Percentiles rank a stretch among this genome's conserved stretches.
phyloP scores from a whole-genome alignment of 2,113 vertebrate genomes.

The Tupaia tana region DNA sequence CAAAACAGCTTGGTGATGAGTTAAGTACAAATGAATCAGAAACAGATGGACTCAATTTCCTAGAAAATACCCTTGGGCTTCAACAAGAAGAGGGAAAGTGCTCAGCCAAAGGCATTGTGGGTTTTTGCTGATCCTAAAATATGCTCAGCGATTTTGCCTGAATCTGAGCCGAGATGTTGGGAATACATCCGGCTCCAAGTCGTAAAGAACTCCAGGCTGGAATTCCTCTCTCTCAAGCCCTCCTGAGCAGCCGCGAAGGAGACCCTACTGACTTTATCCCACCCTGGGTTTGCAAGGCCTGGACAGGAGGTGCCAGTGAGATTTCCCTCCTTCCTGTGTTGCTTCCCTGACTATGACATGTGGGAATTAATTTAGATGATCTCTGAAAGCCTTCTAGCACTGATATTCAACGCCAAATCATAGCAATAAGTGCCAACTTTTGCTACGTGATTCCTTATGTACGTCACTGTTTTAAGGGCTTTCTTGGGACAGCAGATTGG shows the following conservation, averaged over 20 bases:
- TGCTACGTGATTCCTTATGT: neutral
- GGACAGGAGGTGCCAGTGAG: neutral
- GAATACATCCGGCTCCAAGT: neutral
- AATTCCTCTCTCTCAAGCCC: neutral
- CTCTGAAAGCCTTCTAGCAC: neutral
- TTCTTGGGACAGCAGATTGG: neutral
- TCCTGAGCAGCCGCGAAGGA: neutral
- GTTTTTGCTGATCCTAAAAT: conserved; percentile 77
- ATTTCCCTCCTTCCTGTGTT: neutral
- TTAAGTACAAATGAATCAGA: conserved; percentile 78
- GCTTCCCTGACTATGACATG: neutral
- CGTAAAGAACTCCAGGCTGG: conserved; percentile 6
- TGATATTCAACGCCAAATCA: neutral
- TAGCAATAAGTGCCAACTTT: neutral
- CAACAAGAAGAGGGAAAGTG: conserved; percentile 64
- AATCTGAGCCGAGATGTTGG: conserved; percentile 45
- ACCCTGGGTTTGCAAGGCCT: neutral
- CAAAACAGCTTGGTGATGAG: conserved; percentile 71
- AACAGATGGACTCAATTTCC: conserved; percentile 81
- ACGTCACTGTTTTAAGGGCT: neutral
- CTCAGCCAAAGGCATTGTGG: conserved; percentile 66
- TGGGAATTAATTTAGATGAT: neutral
- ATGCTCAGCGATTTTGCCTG: conserved; percentile 4
- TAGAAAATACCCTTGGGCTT: conserved; percentile 78
- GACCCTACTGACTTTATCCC: neutral